Evolutionary conservation across 2,113 vertebrate species (phyloP).

Genomic region (Vidua chalybeata): DNA sequence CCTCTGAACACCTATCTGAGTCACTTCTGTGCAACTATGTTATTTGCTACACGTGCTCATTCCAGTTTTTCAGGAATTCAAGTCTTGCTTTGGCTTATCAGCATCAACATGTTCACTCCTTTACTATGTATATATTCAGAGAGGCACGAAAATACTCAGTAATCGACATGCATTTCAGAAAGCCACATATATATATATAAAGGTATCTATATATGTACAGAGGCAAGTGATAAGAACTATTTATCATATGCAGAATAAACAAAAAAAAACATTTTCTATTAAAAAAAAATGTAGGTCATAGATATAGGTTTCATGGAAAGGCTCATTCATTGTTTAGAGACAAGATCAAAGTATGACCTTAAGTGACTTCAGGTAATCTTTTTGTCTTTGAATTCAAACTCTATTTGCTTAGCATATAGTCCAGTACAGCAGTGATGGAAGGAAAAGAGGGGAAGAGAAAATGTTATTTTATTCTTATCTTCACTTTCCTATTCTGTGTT

Average conservation of each 20-base stretch:
- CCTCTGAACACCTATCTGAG: neutral
- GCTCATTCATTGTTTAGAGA: neutral
- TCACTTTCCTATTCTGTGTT: neutral
- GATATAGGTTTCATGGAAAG: neutral
- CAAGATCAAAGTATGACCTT: neutral
- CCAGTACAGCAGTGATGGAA: neutral
- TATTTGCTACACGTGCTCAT: neutral
- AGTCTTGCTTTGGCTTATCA: neutral
- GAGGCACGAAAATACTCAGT: neutral
- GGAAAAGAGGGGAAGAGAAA: neutral
- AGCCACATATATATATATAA: neutral
- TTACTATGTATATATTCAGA: neutral
- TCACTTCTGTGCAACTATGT: neutral
- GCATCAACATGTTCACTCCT: neutral
- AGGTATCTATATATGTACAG: too few relatives aligned
- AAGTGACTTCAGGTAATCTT: neutral
- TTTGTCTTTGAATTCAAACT: neutral
- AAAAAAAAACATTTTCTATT: neutral
- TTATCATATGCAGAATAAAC: neutral
- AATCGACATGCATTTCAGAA: neutral
- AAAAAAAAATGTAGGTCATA: neutral
- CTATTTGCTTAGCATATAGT: neutral
- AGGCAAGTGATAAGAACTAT: neutral
- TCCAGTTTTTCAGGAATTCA: constrained; percentile 35
- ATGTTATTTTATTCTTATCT: neutral